Evolutionary conservation across 2,888 invertebrate genomes (phyloP).

Genomic region (Pristionchus fissidentatus): DNA sequence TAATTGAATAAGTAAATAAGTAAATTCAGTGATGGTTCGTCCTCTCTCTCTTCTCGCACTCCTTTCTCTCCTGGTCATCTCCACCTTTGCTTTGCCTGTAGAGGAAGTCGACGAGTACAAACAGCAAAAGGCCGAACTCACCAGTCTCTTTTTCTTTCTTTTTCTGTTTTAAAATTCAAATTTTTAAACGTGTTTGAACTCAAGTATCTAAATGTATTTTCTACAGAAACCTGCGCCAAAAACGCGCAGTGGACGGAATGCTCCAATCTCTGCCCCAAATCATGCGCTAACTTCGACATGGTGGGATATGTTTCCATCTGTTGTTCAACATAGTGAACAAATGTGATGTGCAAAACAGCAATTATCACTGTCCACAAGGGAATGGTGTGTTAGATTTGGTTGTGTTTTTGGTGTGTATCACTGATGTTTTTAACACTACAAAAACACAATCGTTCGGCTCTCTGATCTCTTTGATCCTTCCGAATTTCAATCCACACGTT

Average conservation of each 20-base stretch:
- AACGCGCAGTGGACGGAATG: conserved; percentile 59
- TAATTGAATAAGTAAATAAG: no score
- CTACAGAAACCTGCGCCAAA: conserved; percentile 50
- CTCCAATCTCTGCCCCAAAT: conserved; percentile 60
- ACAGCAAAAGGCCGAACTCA: conserved; percentile 12
- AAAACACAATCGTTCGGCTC: no score
- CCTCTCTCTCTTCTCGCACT: neutral
- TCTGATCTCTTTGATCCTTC: neutral
- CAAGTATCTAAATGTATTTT: conserved; percentile 59
- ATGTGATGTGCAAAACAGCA: no score
- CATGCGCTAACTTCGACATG: conserved; percentile 54
- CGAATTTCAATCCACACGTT: neutral
- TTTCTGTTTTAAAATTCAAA: neutral
- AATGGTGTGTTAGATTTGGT: no score
- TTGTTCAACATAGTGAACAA: no score
- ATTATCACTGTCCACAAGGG: no score
- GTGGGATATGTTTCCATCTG: no score
- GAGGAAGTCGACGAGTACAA: conserved; percentile 33
- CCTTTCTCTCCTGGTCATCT: neutral
- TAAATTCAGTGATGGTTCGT: conserved; percentile 32
- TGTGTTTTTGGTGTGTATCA: no score
- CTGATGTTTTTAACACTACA: no score
- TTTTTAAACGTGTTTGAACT: neutral
- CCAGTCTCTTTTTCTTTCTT: neutral
- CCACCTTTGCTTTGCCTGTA: neutral